Conservation (phyloP, 1,140 invertebrate species). For the Nautilus pompilius region DNA sequence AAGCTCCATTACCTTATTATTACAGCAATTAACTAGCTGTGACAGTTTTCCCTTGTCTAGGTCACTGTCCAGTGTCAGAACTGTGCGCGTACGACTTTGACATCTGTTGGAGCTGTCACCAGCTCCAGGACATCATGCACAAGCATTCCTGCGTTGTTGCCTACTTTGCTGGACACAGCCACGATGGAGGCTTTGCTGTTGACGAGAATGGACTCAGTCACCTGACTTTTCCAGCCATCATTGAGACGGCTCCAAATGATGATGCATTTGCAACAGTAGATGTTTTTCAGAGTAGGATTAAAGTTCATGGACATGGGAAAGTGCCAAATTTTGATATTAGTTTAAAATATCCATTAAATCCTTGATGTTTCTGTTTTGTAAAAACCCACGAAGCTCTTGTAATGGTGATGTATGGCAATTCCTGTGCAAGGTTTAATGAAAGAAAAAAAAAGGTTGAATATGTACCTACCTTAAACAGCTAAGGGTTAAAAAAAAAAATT, state of each 20-base stretch:
- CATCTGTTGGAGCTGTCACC: slow-evolving; percentile 47
- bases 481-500: too few relatives aligned
- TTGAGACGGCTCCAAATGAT: slow-evolving; percentile 42
- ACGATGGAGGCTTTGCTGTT: slow-evolving; percentile 34
- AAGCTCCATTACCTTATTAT: too few relatives aligned
- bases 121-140: slow-evolving; percentile 38
- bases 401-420: too few relatives aligned
- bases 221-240: slow-evolving; percentile 40
- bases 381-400: too few relatives aligned
- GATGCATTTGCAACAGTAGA: slow-evolving; percentile 46
- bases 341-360: slow-evolving; percentile 24
- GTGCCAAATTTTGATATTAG: slow-evolving; percentile 15
- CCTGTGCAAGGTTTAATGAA: too few relatives aligned
- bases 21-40: too few relatives aligned
- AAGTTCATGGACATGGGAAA: slow-evolving; percentile 23
- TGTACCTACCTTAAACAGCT: too few relatives aligned
- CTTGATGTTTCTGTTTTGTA: too few relatives aligned
- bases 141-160: slow-evolving; percentile 31
- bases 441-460: too few relatives aligned
- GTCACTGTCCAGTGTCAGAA: slow-evolving; percentile 42
- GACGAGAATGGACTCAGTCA: slow-evolving; percentile 45
- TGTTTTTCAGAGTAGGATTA: slow-evolving; percentile 32
- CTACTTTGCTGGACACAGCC: slow-evolving; percentile 48
- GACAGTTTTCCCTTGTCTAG: slow-evolving; percentile 27
- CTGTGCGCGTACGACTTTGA: slow-evolving; percentile 23